phyloP scores from a whole-genome alignment of 2,888 invertebrate genomes.

The Anthophora plumipes region DNA sequence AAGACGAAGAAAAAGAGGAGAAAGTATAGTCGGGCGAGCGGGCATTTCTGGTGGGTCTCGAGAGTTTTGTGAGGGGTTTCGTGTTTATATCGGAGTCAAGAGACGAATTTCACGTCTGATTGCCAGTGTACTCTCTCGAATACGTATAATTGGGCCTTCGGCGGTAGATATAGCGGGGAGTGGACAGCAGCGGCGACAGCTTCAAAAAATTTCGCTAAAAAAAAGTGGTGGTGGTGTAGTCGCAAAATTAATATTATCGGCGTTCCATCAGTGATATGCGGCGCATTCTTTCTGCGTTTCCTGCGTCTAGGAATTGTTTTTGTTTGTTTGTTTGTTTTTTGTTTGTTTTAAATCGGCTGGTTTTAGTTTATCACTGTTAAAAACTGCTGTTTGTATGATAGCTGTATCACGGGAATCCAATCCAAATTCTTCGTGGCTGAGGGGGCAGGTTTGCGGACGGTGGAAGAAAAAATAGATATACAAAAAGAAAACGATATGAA shows the following conservation, averaged over 20 bases:
- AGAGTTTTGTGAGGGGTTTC: conserved; percentile 83
- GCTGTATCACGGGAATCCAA: conserved; percentile 35
- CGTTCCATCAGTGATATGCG: conserved; percentile 59
- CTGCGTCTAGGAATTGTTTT: conserved; percentile 57
- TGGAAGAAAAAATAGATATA: conserved; percentile 24
- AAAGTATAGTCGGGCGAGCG: conserved; percentile 74
- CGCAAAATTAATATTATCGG: conserved; percentile 68
- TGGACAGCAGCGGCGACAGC: conserved; percentile 66
- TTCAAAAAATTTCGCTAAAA: conserved; percentile 69
- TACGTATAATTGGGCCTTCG: conserved; percentile 45
- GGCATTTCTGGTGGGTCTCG: conserved; percentile 57
- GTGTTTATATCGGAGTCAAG: background rate
- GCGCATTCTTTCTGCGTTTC: conserved; percentile 7
- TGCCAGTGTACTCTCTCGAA: conserved; percentile 65
- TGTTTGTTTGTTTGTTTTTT: no score
- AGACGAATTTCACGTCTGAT: conserved; percentile 73
- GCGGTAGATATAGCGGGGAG: conserved; percentile 66
- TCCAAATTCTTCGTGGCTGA: conserved; percentile 25
- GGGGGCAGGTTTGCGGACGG: background rate
- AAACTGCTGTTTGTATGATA: conserved; percentile 11
- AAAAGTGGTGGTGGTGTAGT: conserved; percentile 42
- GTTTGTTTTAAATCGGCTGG: conserved; percentile 30
- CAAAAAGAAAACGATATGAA: conserved; percentile 19
- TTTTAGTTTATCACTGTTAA: conserved; percentile 33
- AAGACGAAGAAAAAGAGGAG: conserved; percentile 63